These are phyloP conservation scores for Cynaeus angustus DNA, from an alignment of 2,888 invertebrate genomes.

Conservation along the genomic window DNA sequence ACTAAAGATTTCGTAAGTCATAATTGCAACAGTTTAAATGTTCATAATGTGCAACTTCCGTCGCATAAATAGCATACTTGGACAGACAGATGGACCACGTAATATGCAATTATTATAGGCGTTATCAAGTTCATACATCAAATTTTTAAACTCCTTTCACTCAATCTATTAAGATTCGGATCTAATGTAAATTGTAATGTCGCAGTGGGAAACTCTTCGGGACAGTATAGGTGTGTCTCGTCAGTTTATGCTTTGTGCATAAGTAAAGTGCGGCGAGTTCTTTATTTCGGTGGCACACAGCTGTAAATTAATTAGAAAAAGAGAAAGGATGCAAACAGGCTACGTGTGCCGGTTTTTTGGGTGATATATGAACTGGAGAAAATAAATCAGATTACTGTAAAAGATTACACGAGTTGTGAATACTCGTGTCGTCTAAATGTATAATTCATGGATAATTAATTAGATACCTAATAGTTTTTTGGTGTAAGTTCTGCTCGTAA, in stretches of 20 bases:
- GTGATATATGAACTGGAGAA: background rate
- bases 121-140: conserved; percentile 33
- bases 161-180: conserved; percentile 16
- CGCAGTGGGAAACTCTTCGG: conserved; percentile 18
- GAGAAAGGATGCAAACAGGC: conserved; percentile 10
- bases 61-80: conserved; percentile 5
- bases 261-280: background rate
- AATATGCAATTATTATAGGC: conserved; percentile 7
- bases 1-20: conserved; percentile 24
- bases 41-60: conserved; percentile 35
- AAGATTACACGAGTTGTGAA: too few species aligned
- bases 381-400: too few species aligned
- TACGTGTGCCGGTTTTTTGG: background rate
- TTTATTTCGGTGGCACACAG: background rate
- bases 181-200: conserved; percentile 36
- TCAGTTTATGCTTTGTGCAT: background rate
- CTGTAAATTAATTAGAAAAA: background rate
- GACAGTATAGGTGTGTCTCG: conserved; percentile 17
- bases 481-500: too few species aligned
- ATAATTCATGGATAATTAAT: too few species aligned
- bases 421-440: too few species aligned
- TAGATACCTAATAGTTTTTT: too few species aligned
- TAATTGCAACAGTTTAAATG: conserved; percentile 16
- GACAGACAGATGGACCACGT: conserved; percentile 9
- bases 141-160: conserved; percentile 36